These are phyloP conservation scores for Arrhamphus sclerolepis DNA, from an alignment of 2,797 vertebrate genomes.

Conservation along the genomic window DNA sequence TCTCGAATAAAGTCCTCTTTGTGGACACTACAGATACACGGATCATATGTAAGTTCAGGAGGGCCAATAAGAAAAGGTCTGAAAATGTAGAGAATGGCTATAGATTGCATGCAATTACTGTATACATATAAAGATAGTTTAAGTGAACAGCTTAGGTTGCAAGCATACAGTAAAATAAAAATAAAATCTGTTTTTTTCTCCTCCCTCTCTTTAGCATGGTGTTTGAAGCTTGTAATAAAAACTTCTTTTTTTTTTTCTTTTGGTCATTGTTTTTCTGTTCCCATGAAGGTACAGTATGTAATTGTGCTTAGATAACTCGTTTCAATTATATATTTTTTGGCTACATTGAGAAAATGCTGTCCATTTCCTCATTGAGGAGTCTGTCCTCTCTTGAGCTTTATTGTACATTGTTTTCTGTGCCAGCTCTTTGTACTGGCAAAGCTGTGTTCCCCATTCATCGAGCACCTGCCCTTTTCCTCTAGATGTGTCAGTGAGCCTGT, in stretches of 20 bases:
- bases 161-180: not conserved
- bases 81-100: no score
- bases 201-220: not conserved
- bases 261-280: slow-evolving; percentile 3
- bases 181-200: not conserved
- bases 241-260: not conserved
- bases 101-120: no score
- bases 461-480: slow-evolving; percentile 32
- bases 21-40: no score
- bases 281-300: not conserved
- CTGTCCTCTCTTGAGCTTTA: slow-evolving; percentile 17
- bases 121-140: no score
- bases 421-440: slow-evolving; percentile 15
- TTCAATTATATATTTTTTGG: no score
- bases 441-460: slow-evolving; percentile 23
- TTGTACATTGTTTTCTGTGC: slow-evolving; percentile 3
- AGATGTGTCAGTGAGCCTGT: slow-evolving; percentile 94
- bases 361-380: slow-evolving; percentile 11
- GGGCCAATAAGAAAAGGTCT: no score
- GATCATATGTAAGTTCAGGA: no score
- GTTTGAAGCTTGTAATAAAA: not conserved
- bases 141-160: no score
- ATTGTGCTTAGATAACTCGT: no score
- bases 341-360: not conserved
- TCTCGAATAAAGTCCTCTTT: no score